Base-by-base conservation (phyloP, 2,888 invertebrate species). In the Embidobia sp. region DNA sequence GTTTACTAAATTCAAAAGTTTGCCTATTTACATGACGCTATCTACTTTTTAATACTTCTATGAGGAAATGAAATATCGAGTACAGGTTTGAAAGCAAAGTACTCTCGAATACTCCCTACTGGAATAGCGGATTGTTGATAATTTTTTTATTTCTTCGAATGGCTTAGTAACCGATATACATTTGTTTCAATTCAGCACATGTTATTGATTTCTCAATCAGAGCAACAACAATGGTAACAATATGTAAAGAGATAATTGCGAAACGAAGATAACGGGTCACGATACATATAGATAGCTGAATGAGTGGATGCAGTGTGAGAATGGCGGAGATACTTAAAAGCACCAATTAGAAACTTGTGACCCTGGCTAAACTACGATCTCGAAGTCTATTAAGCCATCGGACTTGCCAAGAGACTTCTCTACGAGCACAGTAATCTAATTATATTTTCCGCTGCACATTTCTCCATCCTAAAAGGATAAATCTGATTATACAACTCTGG, bases 341-440 rank as follows among this genome's bases (percentile, higher is more conserved):
- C 82, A 53, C 81, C 83, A 86, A 85, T 85, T 86, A 86, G 83
- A 83, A 86, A 87, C 79, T 85, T 84, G 84, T 80, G 74, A 74
- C 48, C 44, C 55, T 37, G 48, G 42, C 31, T 70, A 70, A 66
- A 70, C 59, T 70, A 37, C 66, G 55, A 74, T 26, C 55, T 59
- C 69, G 44, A 74, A 78, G 78, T 66, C 66, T 64, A 78, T 78
- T 75, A 75, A 78, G 48, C 74, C 33, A 44, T 61, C 53, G 70
- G 74, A 78, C 67, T 77, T 73, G 72, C 72, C 66, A 66, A 66
- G 63, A 72, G 72, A 63, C 70, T 69, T 63, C 66, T 64, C 55
- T 57, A 18, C 57, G 16, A 51, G 48, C 35, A 44, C 35, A 48
- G 64, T 74, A 74, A 74, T 78, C 64, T 64, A 78, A 70, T 78